Evolutionary conservation across 2,888 invertebrate genomes (phyloP).

Genomic region (Fissipunctia ypsillon): DNA sequence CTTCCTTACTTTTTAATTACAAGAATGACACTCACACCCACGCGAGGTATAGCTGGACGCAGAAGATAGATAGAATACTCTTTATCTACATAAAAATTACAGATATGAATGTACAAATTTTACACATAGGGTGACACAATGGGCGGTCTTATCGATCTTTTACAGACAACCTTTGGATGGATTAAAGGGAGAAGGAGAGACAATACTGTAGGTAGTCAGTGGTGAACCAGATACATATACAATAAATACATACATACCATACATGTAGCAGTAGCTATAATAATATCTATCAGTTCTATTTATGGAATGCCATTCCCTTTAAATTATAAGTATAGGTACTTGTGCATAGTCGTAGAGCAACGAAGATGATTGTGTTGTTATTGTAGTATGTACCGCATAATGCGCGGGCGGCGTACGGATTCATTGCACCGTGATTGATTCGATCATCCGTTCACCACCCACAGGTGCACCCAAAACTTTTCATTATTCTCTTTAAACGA

Average conservation of each 20-base stretch:
- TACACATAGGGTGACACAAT: no score
- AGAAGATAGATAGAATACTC: no score
- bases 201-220: no score
- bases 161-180: no score
- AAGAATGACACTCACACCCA: background rate
- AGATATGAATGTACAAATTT: no score
- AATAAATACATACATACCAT: no score
- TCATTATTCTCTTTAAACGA: constrained; percentile 18
- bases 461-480: constrained; percentile 32
- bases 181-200: no score
- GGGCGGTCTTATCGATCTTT: no score
- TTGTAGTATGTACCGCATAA: constrained; percentile 54
- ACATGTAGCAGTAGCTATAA: background rate
- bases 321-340: constrained; percentile 25
- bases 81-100: no score
- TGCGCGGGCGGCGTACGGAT: constrained; percentile 50
- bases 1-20: background rate
- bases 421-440: constrained; percentile 63
- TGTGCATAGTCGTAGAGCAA: constrained; percentile 28
- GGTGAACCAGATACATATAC: no score
- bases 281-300: constrained; percentile 34
- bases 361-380: constrained; percentile 64
- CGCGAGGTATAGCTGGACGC: background rate
- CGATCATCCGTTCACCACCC: constrained; percentile 61
- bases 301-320: constrained; percentile 36